Conservation (phyloP, 2,797 vertebrate genomes). For the Myiotriccus ornatus region DNA sequence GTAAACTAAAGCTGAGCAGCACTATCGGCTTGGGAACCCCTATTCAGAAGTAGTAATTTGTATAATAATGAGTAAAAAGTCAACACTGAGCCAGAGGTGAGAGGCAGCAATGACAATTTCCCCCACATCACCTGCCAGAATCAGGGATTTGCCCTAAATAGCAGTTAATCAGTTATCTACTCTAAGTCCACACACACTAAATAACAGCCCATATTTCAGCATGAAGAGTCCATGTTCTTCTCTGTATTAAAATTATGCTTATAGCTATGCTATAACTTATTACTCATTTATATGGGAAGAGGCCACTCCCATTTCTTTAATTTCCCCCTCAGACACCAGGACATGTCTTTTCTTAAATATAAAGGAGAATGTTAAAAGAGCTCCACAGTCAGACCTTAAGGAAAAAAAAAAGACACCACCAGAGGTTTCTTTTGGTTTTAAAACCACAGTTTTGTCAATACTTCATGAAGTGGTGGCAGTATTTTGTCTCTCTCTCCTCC, state of each 20-base stretch:
- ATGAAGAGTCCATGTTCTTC: not conserved
- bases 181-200: not conserved
- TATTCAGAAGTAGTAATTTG: not conserved
- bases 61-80: not conserved
- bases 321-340: not conserved
- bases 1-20: not conserved
- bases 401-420: not conserved
- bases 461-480: not conserved
- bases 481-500: not conserved
- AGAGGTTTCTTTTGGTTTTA: not conserved
- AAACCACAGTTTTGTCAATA: not conserved
- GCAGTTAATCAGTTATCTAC: not conserved
- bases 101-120: not conserved
- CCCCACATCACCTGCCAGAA: not conserved
- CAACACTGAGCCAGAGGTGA: not conserved
- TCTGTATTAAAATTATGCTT: not conserved
- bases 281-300: not conserved
- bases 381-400: not conserved
- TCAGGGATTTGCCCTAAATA: not conserved
- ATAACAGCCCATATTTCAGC: not conserved
- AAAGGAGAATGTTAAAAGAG: not conserved
- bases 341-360: not conserved
- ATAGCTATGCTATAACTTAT: not conserved
- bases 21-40: not conserved
- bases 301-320: not conserved